These are phyloP conservation scores for Ophion obscuratus DNA, from an alignment of 2,888 invertebrate species.

Conservation along the genomic window DNA sequence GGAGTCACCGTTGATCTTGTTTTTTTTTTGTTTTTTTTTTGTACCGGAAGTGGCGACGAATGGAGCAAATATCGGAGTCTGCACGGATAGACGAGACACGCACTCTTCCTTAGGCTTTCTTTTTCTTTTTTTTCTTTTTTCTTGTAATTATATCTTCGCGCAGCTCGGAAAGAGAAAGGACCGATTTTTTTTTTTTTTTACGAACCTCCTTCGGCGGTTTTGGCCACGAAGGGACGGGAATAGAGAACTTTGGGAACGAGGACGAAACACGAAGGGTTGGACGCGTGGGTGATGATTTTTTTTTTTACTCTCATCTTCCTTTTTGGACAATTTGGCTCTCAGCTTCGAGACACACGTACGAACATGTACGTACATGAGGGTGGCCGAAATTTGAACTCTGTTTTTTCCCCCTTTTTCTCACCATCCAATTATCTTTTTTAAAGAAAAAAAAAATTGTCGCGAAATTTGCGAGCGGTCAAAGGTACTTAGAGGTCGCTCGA, in stretches of 20 bases:
- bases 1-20: neutral
- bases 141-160: too few relatives aligned
- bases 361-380: neutral
- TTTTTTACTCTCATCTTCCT: conserved; percentile 75
- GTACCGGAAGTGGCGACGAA: neutral
- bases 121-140: too few relatives aligned
- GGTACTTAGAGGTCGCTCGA: too few relatives aligned
- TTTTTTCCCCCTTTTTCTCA: too few relatives aligned
- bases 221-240: too few relatives aligned
- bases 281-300: conserved; percentile 73
- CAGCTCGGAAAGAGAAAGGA: too few relatives aligned
- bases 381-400: too few relatives aligned
- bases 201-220: too few relatives aligned
- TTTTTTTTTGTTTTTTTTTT: conserved; percentile 48
- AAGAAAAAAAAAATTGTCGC: too few relatives aligned
- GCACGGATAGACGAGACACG: conserved; percentile 2
- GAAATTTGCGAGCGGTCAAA: too few relatives aligned
- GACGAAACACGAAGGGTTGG: conserved; percentile 51
- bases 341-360: conserved; percentile 49
- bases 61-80: neutral
- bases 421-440: too few relatives aligned
- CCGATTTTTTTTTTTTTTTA: neutral
- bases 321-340: conserved; percentile 50
- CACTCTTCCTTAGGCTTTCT: neutral
- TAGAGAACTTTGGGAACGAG: too few relatives aligned